phyloP scores from a whole-genome alignment of 2,113 vertebrate species.

The Cavia aperea region DNA sequence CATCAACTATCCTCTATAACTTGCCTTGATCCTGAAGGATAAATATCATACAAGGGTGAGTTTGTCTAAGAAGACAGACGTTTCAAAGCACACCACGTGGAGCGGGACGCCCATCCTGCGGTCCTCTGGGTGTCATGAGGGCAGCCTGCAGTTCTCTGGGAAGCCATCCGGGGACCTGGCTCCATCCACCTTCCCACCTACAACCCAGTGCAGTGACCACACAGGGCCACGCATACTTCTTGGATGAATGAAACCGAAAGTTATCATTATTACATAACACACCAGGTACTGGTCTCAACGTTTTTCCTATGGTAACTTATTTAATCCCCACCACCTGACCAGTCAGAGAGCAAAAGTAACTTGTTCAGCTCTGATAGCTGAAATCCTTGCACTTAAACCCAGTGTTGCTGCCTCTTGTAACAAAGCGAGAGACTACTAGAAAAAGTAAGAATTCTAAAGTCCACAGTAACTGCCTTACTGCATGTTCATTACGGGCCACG shows the following conservation, averaged over 20 bases:
- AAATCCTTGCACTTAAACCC: not conserved
- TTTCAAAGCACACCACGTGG: not conserved
- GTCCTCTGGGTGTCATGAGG: not conserved
- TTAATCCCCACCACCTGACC: not conserved
- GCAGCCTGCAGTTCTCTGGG: not conserved
- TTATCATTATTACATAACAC: not conserved
- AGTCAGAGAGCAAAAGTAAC: not conserved
- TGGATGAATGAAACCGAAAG: not conserved
- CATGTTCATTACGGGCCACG: not conserved
- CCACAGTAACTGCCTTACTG: not conserved
- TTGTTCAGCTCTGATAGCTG: not conserved
- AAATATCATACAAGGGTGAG: not conserved
- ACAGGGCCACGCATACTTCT: not conserved
- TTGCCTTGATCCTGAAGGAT: not conserved
- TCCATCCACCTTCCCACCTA: not conserved
- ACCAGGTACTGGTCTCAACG: not conserved
- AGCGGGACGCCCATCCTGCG: accelerated
- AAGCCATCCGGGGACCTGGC: not conserved
- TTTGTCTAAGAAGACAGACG: not conserved
- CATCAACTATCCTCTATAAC: not conserved
- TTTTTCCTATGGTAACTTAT: not conserved
- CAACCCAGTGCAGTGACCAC: not conserved
- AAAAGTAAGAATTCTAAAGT: not conserved
- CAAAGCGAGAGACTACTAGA: not conserved
- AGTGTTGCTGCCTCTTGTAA: not conserved